Evolutionary conservation across 2,113 vertebrate genomes (phyloP), one percentile per base, ranked within the genome.

Genomic region (Forbesichthys agassizii): DNA sequence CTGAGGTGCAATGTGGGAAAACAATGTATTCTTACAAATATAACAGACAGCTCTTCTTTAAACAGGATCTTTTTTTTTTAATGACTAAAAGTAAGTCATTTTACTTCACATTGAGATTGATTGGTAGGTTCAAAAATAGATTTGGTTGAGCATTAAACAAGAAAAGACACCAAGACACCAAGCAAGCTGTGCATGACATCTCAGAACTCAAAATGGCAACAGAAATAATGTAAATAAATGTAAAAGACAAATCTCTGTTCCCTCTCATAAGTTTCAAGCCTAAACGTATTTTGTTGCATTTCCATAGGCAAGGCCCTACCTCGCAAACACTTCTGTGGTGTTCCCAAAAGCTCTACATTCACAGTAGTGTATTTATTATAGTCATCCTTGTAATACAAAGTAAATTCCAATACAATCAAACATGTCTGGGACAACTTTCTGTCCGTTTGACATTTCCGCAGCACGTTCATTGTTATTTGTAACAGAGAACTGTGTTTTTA

Each of bases 221-320:
- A 61, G 61, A 72, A 61, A 60, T 69, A 73, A 58, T 27, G 16
- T 51, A 42, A 42, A 42, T 42, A 42, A 42, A 42, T 42, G 36
- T 42, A 42, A 11, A 49, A 60, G 63, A 79, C 73, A 81, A 77
- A 70, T 66, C 67, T 33, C 67, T 85, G 80, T 81, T 85, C 84
- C 86, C 86, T 78, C 52, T 74, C 63, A 74, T 20, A 63, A 64
- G 61, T 71, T 74, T 70, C 49, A 51, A 51, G 55, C 36, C 68
- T 57, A 64, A 68, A 42, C 70, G 59, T 61, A 48, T 51, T 42
- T 56, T 51, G 6, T 12, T 9, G 48, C 54, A 66, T 48, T 72
- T 51, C 48, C 4, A 73, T 20, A 64, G 8, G 16, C 55, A 51
- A 54, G 46, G 11, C 18, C 11, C 18, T 47, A 33, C 48, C 63